Conservation (phyloP, 2,797 vertebrate genomes). For the Squalus acanthias region DNA sequence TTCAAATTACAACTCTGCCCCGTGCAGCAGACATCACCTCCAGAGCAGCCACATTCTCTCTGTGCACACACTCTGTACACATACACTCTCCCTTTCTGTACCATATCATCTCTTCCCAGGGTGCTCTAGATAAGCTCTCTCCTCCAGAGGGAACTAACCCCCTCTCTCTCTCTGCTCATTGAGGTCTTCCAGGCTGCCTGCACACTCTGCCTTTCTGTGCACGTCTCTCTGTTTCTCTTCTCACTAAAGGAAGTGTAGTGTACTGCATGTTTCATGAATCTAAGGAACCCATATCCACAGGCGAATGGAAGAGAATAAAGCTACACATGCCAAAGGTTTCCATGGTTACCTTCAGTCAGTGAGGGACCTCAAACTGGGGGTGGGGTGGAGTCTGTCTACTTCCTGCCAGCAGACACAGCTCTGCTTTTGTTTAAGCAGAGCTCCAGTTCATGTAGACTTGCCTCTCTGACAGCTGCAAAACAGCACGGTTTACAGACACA, state of each 20-base stretch:
- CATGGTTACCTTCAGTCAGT: conserved; percentile 30
- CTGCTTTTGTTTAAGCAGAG: conserved; percentile 11
- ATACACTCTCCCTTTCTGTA: background rate
- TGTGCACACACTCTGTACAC: background rate
- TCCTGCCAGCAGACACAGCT: conserved; percentile 17
- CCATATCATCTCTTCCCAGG: background rate
- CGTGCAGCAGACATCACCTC: background rate
- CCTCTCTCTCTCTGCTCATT: background rate
- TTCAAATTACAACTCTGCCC: background rate
- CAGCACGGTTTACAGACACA: background rate
- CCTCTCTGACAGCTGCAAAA: background rate
- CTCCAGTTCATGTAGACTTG: background rate
- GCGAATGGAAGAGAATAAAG: conserved; percentile 26
- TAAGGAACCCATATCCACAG: conserved; percentile 32
- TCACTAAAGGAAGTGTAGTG: background rate
- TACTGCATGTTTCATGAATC: conserved; percentile 35
- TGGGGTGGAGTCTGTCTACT: conserved; percentile 13
- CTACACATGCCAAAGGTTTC: conserved; percentile 32
- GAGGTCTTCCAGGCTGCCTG: background rate
- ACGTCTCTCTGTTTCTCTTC: background rate
- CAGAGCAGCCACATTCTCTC: background rate
- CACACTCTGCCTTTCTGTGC: background rate
- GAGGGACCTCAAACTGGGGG: conserved; percentile 29
- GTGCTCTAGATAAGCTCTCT: background rate
- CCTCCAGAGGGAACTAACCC: background rate